Conservation (phyloP, 2,888 invertebrate species). For the Junonia oenone region DNA sequence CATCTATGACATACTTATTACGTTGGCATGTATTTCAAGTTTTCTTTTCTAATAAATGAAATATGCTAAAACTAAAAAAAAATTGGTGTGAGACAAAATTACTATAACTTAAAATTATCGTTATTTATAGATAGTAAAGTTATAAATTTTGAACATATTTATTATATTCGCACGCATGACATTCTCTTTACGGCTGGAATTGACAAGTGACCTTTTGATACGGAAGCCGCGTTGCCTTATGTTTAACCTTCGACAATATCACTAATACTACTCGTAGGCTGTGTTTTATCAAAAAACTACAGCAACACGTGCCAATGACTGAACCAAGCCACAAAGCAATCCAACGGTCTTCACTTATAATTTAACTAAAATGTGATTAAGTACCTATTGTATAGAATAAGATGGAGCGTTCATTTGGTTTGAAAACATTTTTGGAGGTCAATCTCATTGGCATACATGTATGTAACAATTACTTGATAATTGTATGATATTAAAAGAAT, state of each 20-base stretch:
- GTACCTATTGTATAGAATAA: no score
- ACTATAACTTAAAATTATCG: background rate
- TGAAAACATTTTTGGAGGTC: no score
- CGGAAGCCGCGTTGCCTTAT: conserved; percentile 40
- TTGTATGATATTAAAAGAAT: background rate
- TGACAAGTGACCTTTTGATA: conserved; percentile 47
- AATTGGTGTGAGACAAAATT: background rate
- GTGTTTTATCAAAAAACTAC: conserved; percentile 5
- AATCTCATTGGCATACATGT: background rate
- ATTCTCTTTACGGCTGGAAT: conserved; percentile 17
- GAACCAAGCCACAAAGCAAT: background rate
- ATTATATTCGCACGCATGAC: conserved; percentile 7
- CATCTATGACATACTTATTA: no score
- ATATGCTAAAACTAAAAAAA: background rate
- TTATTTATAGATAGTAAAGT: background rate
- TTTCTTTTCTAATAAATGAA: no score
- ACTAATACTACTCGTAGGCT: background rate
- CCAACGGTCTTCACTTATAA: no score
- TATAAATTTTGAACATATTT: background rate
- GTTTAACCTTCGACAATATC: conserved; percentile 42
- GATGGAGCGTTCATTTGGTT: no score
- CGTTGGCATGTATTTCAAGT: no score
- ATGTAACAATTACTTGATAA: background rate
- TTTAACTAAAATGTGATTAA: no score
- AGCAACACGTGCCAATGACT: background rate